Percentiles rank a stretch among this genome's conserved stretches.
These are phyloP conservation scores for Ameiurus melas DNA, from an alignment of 2,113 vertebrate genomes.

Conservation along the genomic window DNA sequence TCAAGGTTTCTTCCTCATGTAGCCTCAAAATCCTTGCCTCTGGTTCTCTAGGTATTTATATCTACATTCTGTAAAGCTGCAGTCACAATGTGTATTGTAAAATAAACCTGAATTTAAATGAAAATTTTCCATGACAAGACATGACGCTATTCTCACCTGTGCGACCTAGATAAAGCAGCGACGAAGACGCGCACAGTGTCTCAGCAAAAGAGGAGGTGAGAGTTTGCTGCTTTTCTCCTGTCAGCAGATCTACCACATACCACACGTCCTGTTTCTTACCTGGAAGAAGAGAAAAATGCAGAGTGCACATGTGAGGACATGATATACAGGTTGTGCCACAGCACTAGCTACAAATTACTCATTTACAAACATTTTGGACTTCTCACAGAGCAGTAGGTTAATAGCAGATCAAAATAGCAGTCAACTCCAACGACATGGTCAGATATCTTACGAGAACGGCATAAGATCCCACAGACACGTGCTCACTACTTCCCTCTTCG, in stretches of 20 bases:
- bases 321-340: background rate
- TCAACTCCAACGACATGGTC: background rate
- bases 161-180: constrained; percentile 93
- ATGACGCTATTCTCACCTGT: constrained; percentile 77
- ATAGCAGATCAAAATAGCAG: background rate
- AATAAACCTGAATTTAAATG: background rate
- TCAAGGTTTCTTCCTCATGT: background rate
- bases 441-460: background rate
- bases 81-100: background rate
- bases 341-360: background rate
- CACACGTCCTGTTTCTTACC: constrained; percentile 98
- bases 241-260: constrained; percentile 94
- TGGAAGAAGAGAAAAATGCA: constrained; percentile 59
- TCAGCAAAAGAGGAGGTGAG: constrained; percentile 92
- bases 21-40: background rate
- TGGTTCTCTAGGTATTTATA: background rate
- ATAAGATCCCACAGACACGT: too few relatives aligned
- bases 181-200: constrained; percentile 89
- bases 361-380: background rate
- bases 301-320: background rate
- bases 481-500: background rate
- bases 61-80: background rate
- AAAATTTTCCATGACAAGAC: too few relatives aligned
- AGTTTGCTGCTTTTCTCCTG: constrained; percentile 96
- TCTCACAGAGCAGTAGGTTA: too few relatives aligned